Evolutionary conservation across 2,888 invertebrate genomes (phyloP).

Genomic region (Chaetoderma sp.): DNA sequence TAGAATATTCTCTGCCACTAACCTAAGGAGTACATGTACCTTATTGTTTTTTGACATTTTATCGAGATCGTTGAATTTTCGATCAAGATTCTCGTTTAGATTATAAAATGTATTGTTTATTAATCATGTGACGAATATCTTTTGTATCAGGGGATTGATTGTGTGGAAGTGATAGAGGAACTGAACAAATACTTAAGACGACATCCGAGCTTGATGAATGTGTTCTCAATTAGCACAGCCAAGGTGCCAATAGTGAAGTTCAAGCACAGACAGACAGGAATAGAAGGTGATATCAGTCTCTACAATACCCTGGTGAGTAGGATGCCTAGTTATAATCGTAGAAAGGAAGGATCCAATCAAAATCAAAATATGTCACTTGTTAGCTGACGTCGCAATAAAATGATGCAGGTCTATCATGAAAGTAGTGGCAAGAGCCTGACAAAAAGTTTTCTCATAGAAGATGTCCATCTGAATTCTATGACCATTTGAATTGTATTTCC

Average conservation of each 20-base stretch:
- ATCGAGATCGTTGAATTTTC: too few species aligned
- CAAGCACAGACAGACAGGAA: constrained; percentile 61
- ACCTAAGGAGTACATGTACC: too few species aligned
- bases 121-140: not conserved
- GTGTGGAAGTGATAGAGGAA: constrained; percentile 65
- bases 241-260: constrained; percentile 77
- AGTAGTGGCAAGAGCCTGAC: not conserved
- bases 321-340: not conserved
- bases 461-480: too few species aligned
- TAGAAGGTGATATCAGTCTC: constrained; percentile 76
- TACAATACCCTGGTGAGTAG: constrained; percentile 73
- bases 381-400: too few species aligned
- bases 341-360: not conserved
- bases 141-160: constrained; percentile 62
- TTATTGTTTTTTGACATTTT: too few species aligned
- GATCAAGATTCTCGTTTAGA: too few species aligned
- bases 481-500: too few species aligned
- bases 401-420: too few species aligned
- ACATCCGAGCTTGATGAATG: constrained; percentile 64
- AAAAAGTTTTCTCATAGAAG: too few species aligned
- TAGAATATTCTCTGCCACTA: too few species aligned
- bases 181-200: constrained; percentile 67
- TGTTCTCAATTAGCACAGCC: constrained; percentile 73
- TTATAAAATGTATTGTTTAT: too few species aligned
- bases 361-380: too few species aligned